These are phyloP conservation scores for Phymatocera aterrima DNA, from an alignment of 2,888 invertebrate species.

Conservation along the genomic window DNA sequence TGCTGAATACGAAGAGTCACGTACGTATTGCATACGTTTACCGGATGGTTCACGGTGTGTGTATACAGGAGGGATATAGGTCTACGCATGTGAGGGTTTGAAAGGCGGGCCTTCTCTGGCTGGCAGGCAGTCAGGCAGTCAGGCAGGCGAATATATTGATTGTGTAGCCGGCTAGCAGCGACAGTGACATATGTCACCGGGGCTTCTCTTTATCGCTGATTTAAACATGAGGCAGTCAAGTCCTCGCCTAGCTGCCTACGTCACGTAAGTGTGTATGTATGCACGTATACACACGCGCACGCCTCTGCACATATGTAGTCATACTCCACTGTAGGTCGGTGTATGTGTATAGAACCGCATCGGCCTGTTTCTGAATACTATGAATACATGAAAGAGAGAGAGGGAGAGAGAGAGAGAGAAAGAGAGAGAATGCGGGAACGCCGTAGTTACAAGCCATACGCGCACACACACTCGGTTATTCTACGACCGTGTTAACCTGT, in stretches of 20 bases:
- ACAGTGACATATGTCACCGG: constrained; percentile 75
- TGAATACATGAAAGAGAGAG: no score
- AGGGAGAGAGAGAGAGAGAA: not conserved
- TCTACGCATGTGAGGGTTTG: constrained; percentile 62
- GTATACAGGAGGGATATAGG: not conserved
- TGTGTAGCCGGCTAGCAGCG: constrained; percentile 74
- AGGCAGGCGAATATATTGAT: constrained; percentile 72
- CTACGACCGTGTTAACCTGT: constrained; percentile 41
- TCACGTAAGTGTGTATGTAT: constrained; percentile 7
- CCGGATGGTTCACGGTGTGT: constrained; percentile 60
- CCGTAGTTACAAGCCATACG: no score
- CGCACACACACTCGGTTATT: no score
- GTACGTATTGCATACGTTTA: constrained; percentile 73
- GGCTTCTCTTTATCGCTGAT: constrained; percentile 75
- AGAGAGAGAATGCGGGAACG: not conserved
- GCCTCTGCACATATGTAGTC: not conserved
- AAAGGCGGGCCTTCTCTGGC: constrained; percentile 57
- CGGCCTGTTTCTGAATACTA: not conserved
- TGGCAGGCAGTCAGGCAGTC: constrained; percentile 56
- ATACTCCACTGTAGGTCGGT: no score
- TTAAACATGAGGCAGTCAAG: constrained; percentile 73
- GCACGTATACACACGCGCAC: not conserved
- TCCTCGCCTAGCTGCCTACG: constrained; percentile 63
- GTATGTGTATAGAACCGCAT: not conserved
- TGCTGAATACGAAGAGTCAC: constrained; percentile 68